Evolutionary conservation across 1,140 invertebrate genomes (phyloP).

Genomic region (Ceratoteleas bidentatus): DNA sequence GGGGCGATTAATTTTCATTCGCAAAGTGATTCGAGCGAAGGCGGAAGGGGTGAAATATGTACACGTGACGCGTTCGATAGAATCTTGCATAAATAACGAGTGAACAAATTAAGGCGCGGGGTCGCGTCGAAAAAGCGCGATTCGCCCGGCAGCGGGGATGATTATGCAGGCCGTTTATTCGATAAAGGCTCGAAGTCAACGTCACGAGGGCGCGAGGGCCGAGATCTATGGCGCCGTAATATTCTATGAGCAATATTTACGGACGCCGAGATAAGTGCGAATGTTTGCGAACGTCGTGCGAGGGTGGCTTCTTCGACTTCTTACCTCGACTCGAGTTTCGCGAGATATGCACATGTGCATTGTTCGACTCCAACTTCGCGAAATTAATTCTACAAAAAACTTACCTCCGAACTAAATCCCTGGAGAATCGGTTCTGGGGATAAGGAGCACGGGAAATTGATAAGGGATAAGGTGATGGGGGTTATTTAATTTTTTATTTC

Average conservation of each 20-base stretch:
- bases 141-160: conserved; percentile 64
- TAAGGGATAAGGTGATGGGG: too few species aligned
- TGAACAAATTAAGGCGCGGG: conserved; percentile 59
- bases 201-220: conserved; percentile 59
- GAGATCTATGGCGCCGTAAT: conserved; percentile 77
- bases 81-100: neutral
- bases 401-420: too few species aligned
- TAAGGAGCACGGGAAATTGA: too few species aligned
- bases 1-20: too few species aligned
- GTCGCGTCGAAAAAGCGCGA: conserved; percentile 41
- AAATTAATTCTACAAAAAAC: neutral
- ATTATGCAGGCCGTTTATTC: conserved; percentile 77
- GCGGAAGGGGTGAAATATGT: too few species aligned
- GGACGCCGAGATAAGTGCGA: conserved; percentile 76
- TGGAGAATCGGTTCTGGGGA: too few species aligned
- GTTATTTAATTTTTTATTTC: too few species aligned
- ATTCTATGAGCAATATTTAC: conserved; percentile 80
- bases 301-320: conserved; percentile 43
- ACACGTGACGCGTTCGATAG: too few species aligned
- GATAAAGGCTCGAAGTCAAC: conserved; percentile 74
- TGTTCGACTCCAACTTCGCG: neutral
- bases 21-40: too few species aligned
- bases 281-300: conserved; percentile 70
- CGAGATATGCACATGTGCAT: conserved; percentile 9
- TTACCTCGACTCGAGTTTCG: conserved; percentile 15